phyloP scores from a whole-genome alignment of 2,888 invertebrate genomes.

The Rutpela maculata region DNA sequence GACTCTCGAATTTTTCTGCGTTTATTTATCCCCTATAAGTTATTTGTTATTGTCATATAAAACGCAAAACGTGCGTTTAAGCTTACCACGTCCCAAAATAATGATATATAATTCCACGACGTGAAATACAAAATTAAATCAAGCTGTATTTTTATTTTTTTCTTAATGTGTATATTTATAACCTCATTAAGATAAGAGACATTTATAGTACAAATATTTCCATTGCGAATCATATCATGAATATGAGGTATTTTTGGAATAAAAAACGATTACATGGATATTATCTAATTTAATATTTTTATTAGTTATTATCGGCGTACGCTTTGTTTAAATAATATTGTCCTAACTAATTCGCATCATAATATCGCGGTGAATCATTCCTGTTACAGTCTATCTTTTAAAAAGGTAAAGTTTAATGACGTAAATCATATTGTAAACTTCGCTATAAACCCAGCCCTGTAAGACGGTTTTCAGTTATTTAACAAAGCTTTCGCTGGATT shows the following conservation, averaged over 20 bases:
- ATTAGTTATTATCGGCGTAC: background rate
- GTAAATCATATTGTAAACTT: too few species aligned
- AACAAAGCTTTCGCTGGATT: too few species aligned
- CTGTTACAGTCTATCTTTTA: too few species aligned
- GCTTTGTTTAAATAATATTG: background rate
- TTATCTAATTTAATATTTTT: conserved; percentile 9
- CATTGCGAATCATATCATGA: conserved; percentile 2
- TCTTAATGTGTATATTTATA: background rate
- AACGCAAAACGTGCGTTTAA: background rate
- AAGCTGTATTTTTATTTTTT: background rate
- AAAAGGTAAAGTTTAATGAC: too few species aligned
- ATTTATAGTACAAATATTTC: conserved; percentile 7
- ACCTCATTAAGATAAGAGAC: conserved; percentile 1
- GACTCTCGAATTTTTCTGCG: too few species aligned
- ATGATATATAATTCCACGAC: background rate
- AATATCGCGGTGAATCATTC: background rate
- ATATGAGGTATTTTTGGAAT: conserved; percentile 19
- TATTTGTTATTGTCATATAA: background rate
- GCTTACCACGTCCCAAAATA: background rate
- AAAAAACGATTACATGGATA: background rate
- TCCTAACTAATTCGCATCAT: background rate
- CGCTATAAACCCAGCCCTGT: too few species aligned
- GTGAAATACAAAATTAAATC: background rate
- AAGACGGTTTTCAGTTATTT: too few species aligned
- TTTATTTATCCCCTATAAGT: too few species aligned